Evolutionary conservation across 2,797 vertebrate species (phyloP).

Genomic region (Sparus aurata): DNA sequence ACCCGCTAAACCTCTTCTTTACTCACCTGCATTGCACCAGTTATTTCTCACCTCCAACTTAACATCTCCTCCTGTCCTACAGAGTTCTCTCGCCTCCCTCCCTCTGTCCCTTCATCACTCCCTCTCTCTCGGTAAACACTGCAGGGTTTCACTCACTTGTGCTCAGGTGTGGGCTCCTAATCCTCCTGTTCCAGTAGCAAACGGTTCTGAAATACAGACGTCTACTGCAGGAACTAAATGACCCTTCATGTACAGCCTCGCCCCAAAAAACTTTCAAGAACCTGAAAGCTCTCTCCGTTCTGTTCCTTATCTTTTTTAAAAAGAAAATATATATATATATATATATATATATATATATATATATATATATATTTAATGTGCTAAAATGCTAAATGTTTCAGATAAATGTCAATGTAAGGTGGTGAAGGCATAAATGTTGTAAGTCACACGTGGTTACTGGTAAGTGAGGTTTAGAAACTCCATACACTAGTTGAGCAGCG

Average conservation of each 20-base stretch:
- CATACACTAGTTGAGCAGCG: background rate
- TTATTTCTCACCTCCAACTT: constrained; percentile 80
- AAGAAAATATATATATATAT: no score
- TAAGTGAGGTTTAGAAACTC: background rate
- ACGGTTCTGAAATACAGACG: constrained; percentile 3
- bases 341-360: no score
- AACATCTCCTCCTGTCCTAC: constrained; percentile 73
- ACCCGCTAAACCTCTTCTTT: constrained; percentile 58
- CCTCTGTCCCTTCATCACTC: constrained; percentile 13
- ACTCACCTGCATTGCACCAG: constrained; percentile 86
- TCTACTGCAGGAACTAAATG: background rate
- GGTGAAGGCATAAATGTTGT: background rate
- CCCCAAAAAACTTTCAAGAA: background rate
- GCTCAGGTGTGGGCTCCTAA: constrained; percentile 47
- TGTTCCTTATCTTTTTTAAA: background rate
- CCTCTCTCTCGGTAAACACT: constrained; percentile 55
- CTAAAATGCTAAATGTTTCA: background rate
- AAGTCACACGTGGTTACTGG: background rate
- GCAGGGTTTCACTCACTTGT: constrained; percentile 56
- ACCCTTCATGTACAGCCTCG: background rate
- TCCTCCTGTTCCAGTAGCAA: constrained; percentile 16
- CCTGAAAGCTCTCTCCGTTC: background rate
- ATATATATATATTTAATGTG: background rate
- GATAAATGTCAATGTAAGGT: background rate
- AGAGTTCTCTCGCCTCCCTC: constrained; percentile 48